phyloP scores from a whole-genome alignment of 1,140 invertebrate species.

The Zaprionus gabonicus region DNA sequence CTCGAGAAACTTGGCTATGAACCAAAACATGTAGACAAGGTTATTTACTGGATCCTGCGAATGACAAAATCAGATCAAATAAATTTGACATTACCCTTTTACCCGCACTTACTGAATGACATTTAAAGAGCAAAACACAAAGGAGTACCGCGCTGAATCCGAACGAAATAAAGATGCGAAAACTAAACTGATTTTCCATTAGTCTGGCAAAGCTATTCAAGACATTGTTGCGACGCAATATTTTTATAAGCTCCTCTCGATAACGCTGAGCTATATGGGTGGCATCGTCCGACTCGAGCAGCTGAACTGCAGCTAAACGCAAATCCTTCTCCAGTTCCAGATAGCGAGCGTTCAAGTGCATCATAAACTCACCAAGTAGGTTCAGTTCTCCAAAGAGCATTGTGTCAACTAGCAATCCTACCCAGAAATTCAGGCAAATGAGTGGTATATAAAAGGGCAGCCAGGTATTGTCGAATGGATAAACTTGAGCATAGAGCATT shows the following conservation, averaged over 20 bases:
- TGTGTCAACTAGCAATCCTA: constrained; percentile 23
- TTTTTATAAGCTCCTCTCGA: constrained; percentile 5
- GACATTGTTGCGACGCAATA: constrained; percentile 30
- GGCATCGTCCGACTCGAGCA: neutral
- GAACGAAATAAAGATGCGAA: constrained; percentile 45
- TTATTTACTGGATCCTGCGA: constrained; percentile 14
- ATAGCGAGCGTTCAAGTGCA: constrained; percentile 51
- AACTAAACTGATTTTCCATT: constrained; percentile 33
- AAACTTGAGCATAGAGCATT: constrained; percentile 30
- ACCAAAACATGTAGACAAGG: constrained; percentile 22
- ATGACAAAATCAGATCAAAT: neutral
- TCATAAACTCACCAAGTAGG: constrained; percentile 36
- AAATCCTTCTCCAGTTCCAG: constrained; percentile 33
- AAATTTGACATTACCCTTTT: neutral
- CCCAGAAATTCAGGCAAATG: constrained; percentile 26
- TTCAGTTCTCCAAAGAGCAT: constrained; percentile 39
- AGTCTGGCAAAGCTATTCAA: constrained; percentile 41
- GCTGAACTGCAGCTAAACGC: neutral
- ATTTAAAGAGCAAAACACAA: constrained; percentile 38
- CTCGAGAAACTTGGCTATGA: constrained; percentile 27
- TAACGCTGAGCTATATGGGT: constrained; percentile 8
- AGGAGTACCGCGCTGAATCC: constrained; percentile 28
- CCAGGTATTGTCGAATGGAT: constrained; percentile 27
- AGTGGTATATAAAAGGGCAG: constrained; percentile 29
- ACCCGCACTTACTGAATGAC: constrained; percentile 24